phyloP scores from a whole-genome alignment of 2,113 vertebrate genomes.

The Dolichotis patagonum region DNA sequence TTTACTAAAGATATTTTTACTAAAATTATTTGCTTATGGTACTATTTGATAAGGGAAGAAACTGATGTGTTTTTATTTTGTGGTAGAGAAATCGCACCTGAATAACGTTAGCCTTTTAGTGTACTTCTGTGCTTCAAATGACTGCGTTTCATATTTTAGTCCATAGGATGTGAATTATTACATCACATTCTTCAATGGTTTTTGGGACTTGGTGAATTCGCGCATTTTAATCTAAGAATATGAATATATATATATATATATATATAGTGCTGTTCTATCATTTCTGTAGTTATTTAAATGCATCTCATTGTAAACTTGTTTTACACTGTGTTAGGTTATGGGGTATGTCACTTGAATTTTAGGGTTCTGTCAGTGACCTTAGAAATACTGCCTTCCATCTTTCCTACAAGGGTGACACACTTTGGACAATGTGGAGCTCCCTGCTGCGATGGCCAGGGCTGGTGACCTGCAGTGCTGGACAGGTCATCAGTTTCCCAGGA shows the following conservation, averaged over 20 bases:
- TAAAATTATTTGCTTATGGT: background rate
- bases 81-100: background rate
- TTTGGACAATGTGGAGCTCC: background rate
- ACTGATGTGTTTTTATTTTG: slow-evolving; percentile 36
- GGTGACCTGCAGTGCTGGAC: background rate
- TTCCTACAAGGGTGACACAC: background rate
- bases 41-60: background rate
- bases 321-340: slow-evolving; percentile 7
- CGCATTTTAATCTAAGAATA: too few relatives aligned
- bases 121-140: background rate
- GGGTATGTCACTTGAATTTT: background rate
- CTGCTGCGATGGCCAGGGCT: background rate
- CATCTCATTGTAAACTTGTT: background rate
- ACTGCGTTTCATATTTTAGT: background rate
- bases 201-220: background rate
- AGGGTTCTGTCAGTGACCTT: background rate
- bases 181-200: background rate
- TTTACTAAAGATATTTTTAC: background rate
- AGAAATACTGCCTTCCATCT: background rate
- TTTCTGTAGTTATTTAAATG: slow-evolving; percentile 22
- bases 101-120: background rate
- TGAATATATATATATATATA: background rate
- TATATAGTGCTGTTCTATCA: background rate
- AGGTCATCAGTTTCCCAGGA: slow-evolving; percentile 1
- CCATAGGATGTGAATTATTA: background rate